Conservation (phyloP, 2,797 vertebrate genomes). For the Micromesistius poutassou region DNA sequence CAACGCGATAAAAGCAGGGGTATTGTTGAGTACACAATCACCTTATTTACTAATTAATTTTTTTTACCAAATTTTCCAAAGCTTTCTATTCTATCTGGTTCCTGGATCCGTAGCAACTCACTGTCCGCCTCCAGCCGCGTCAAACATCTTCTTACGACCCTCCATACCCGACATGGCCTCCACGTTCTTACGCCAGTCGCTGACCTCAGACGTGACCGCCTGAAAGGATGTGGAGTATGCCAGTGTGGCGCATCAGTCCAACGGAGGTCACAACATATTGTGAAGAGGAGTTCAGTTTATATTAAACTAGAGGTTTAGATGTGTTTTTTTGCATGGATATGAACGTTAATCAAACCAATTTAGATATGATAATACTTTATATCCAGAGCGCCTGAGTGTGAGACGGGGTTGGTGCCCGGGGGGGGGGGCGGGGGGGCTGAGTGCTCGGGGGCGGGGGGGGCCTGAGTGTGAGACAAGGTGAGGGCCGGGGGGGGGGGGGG, state of each 20-base stretch:
- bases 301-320: not conserved
- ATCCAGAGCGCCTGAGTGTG: too few species aligned
- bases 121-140: slow-evolving; percentile 70
- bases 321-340: not conserved
- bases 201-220: slow-evolving; percentile 74
- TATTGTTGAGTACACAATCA: not conserved
- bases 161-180: slow-evolving; percentile 84
- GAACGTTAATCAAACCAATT: not conserved
- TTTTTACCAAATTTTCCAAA: slow-evolving; percentile 17
- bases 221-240: slow-evolving; percentile 35
- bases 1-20: slow-evolving; percentile 14
- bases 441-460: too few species aligned
- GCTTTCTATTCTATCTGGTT: slow-evolving; percentile 4
- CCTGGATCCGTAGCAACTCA: slow-evolving; percentile 37
- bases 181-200: slow-evolving; percentile 83
- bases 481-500: too few species aligned
- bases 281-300: not conserved
- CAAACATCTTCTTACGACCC: slow-evolving; percentile 83
- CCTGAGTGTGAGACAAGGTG: too few species aligned
- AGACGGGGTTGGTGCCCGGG: too few species aligned
- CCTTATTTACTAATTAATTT: not conserved
- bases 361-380: not conserved
- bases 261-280: not conserved
- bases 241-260: not conserved
- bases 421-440: too few species aligned